Evolutionary conservation across 1,140 invertebrate genomes (phyloP).

Genomic region (Saccostrea cuccullata): DNA sequence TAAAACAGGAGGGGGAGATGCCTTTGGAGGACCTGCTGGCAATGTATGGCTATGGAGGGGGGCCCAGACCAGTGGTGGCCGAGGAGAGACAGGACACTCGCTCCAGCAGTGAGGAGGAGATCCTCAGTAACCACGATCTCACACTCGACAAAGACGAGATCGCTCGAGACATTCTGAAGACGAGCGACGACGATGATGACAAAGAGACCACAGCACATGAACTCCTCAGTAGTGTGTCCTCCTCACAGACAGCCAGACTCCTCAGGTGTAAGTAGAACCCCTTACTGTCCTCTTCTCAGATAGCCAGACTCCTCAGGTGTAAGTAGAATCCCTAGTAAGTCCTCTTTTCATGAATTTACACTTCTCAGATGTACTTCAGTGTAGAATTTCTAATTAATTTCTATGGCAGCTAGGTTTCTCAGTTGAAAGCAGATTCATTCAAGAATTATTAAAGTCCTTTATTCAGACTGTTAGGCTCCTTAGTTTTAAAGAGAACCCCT

Average conservation of each 20-base stretch:
- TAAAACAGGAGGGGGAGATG: constrained; percentile 86
- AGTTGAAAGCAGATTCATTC: too few species aligned
- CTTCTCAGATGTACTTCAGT: too few species aligned
- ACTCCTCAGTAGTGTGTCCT: constrained; percentile 74
- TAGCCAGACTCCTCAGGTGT: constrained; percentile 50
- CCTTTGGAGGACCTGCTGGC: constrained; percentile 94
- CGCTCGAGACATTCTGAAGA: constrained; percentile 74
- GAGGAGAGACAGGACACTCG: constrained; percentile 76
- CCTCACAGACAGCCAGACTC: constrained; percentile 76
- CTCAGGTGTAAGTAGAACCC: constrained; percentile 78
- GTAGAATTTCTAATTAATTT: too few species aligned
- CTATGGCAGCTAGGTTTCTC: too few species aligned
- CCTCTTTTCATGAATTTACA: neutral
- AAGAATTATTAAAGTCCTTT: too few species aligned
- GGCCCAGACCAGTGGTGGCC: constrained; percentile 72
- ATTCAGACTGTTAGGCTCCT: too few species aligned
- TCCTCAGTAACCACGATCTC: constrained; percentile 79
- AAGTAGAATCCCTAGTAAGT: neutral
- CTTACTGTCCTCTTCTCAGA: too few species aligned
- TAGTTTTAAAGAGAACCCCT: too few species aligned
- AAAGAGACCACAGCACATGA: constrained; percentile 76
- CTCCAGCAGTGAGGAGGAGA: constrained; percentile 81
- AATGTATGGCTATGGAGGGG: constrained; percentile 87
- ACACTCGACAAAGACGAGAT: constrained; percentile 80
- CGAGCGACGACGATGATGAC: constrained; percentile 75